Base-by-base conservation (phyloP, 2,888 invertebrate species). In the Stenodema calcarata region DNA sequence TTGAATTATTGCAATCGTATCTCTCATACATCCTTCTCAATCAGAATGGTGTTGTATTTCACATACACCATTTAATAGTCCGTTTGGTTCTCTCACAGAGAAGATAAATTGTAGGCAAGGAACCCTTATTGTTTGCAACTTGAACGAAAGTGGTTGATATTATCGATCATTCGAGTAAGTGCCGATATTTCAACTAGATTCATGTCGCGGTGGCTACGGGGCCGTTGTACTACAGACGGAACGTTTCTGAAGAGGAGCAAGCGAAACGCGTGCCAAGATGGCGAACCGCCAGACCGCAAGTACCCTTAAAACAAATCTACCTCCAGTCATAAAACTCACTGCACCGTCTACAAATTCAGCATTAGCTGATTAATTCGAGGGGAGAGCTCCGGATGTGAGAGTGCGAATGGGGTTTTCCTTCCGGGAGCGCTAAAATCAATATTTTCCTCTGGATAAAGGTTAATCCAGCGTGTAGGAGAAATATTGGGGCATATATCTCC, bases 251-350 rank as follows among this genome's bases (percentile, higher is more conserved):
- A 78, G 73, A 73, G 73, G 16, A 73, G 54, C n/a, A 54, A 16
- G 73, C 42, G 42, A 23, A 44, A 23, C 41, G 44, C 7, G 35
- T 81, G 81, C 81, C 81, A 81, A 81, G 23, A 62, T 81, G 81
- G 81, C 81, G 16, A 16, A 14, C 62, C 30, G 81, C 81, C 81
- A 81, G 81, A 30, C 81, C 81, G 62, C 81, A 81, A 81, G 81
- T 81, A 23, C 81, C 30, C 81, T 81, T 81, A 81, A 81, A 81
- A 81, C 81, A 81, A 81, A 81, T 79, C 47, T 23, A 79, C 44
- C 47, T 47, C 79, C 28, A 27, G 41, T 79, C 79, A 79, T 79
- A 79, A 79, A 79, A 79, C 79, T 44, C 79, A 14, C 47, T 14
- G 14, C 27, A 23, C 16, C 79, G 35, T 79, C 44, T 41, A 44